These are phyloP conservation scores for Porphyrio hochstetteri DNA, from an alignment of 2,113 vertebrate genomes.

Conservation along the genomic window DNA sequence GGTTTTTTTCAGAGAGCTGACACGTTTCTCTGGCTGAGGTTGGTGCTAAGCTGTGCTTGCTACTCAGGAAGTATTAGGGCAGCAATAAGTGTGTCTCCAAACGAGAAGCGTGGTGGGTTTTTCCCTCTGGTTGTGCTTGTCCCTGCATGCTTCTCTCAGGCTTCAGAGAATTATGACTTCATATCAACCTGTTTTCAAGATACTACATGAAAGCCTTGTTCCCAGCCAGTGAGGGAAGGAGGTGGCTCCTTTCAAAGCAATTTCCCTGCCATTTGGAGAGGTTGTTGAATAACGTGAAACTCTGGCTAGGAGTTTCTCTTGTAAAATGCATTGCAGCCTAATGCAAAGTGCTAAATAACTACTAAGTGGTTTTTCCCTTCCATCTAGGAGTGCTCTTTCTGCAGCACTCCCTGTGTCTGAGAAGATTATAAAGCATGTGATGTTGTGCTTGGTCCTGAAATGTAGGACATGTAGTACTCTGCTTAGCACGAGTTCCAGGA, in stretches of 20 bases:
- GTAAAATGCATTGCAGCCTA: neutral
- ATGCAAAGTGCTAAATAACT: neutral
- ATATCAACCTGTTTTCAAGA: neutral
- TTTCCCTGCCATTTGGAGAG: neutral
- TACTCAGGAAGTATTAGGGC: neutral
- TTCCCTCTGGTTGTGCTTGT: neutral
- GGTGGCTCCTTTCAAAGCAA: neutral
- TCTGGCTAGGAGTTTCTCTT: neutral
- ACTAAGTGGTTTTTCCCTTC: fast-evolving
- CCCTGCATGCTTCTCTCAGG: neutral
- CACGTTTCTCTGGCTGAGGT: neutral
- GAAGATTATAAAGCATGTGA: neutral
- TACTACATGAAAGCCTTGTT: neutral
- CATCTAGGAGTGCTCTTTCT: neutral
- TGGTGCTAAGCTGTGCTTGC: neutral
- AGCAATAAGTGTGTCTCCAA: neutral
- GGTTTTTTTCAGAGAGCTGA: neutral
- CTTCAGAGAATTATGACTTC: neutral
- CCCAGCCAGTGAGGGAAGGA: neutral
- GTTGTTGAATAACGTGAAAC: neutral
- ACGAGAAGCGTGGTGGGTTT: neutral
- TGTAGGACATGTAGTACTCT: neutral
- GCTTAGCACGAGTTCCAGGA: neutral
- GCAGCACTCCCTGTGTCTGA: neutral
- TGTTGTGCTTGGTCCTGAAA: neutral